A percentile compares a stretch with the other conserved stretches of the same genome.
Evolutionary conservation across 1,140 invertebrate species (phyloP).

Genomic region (Saxidomus purpurata): DNA sequence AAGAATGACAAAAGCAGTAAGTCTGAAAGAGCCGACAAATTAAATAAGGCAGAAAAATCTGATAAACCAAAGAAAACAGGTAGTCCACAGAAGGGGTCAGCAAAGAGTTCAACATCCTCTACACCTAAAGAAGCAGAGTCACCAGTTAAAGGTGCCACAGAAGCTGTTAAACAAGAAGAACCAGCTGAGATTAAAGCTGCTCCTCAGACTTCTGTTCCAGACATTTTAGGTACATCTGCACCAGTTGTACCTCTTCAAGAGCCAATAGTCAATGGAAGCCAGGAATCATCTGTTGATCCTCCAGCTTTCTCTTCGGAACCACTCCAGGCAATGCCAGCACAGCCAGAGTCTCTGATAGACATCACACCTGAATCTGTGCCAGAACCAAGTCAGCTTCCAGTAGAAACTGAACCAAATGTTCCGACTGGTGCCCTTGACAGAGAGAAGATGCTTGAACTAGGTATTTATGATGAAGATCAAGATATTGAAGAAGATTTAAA

Average conservation of each 20-base stretch:
- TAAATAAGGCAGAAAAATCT: conserved; percentile 20
- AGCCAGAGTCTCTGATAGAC: conserved; percentile 70
- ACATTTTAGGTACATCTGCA: conserved; percentile 50
- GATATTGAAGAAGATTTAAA: conserved; percentile 64
- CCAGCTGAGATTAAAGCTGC: conserved; percentile 36
- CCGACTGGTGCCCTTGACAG: conserved; percentile 54
- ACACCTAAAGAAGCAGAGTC: conserved; percentile 39
- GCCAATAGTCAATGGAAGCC: conserved; percentile 5
- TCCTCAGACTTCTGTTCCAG: conserved; percentile 21
- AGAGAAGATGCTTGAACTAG: conserved; percentile 76
- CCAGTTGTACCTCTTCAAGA: conserved; percentile 48
- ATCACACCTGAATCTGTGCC: conserved; percentile 65
- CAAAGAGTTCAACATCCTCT: conserved; percentile 61
- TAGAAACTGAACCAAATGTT: background rate
- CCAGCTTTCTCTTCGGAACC: conserved; percentile 41
- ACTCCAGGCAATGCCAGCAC: conserved; percentile 19
- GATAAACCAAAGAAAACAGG: conserved; percentile 42
- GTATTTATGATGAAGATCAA: conserved; percentile 79
- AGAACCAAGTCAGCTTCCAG: conserved; percentile 66
- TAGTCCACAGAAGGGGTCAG: conserved; percentile 41
- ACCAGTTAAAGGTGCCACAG: conserved; percentile 42
- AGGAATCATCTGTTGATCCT: conserved; percentile 52
- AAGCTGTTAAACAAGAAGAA: conserved; percentile 4
- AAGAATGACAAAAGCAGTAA: background rate
- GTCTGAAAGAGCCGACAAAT: background rate